Base-by-base conservation (phyloP, 2,113 vertebrate genomes). In the Centropus bengalensis region DNA sequence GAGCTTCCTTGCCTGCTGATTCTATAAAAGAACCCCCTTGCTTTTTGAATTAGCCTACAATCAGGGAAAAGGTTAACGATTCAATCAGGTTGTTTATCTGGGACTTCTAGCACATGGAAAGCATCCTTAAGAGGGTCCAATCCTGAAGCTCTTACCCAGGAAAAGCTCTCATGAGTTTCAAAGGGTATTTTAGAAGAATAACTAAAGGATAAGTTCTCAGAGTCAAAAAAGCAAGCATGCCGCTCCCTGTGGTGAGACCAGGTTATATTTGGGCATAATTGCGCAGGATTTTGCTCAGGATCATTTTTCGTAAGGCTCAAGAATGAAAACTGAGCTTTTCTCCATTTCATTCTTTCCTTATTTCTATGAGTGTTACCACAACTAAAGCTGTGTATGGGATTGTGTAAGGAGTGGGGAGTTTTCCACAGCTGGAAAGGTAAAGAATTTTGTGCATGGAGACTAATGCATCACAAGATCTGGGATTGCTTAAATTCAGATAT, bases 21-120 rank as follows among this genome's bases (percentile, higher is more conserved):
- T 97, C 94, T 96, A 95, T 93, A 97, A 97, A 96, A 97, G 95
- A 85, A 93, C 79, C 63, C 93, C 85, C 71, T 94, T 86, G 89
- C 79, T 96, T 97, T 94, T 88, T 91, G 96, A 96, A 96, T 96
- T 96, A 97, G 93, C 79, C 85, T 94, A 96, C 94, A 95, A 97
- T 96, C 95, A 97, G 95, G 87, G 51, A 94, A 96, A 96, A 97
- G 93, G 94, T 97, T 97, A 97, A 95, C 36, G 27, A 96, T 94
- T 91, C 96, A 96, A 97, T 96, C 96, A 97, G 87, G 75, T 82
- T 96, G 93, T 96, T 96, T 97, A 91, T 93, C 91, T 96, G 76
- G 59, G 73, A 70, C 52, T 94, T 96, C 40, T 81, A 81, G 79
- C 67, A 81, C 93, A 97, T 44, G 85, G 82, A 86, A 89, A 94